phyloP scores from a whole-genome alignment of 1,140 invertebrate species.

The Chrysoperla carnea region DNA sequence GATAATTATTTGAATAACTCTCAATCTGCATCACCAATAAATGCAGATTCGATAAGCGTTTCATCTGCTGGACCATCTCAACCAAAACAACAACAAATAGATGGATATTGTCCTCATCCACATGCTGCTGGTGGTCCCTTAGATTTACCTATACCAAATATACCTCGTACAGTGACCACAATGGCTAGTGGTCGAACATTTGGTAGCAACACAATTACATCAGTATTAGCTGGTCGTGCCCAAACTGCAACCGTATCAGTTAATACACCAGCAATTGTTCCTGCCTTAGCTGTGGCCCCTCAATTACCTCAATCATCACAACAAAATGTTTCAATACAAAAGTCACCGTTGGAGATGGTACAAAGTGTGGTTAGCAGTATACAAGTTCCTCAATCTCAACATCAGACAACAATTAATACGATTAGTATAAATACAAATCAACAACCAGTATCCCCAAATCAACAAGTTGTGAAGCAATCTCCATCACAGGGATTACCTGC shows the following conservation, averaged over 20 bases:
- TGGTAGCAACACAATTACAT: conserved; percentile 58
- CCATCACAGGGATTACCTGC: conserved; percentile 30
- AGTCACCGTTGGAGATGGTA: conserved; percentile 62
- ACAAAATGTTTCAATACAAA: conserved; percentile 25
- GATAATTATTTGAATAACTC: conserved; percentile 10
- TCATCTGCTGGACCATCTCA: not conserved
- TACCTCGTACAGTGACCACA: conserved; percentile 33
- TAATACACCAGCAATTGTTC: conserved; percentile 33
- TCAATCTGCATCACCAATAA: not conserved
- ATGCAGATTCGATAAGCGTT: not conserved
- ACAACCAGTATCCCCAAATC: conserved; percentile 12
- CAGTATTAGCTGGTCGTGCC: conserved; percentile 51
- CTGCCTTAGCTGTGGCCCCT: conserved; percentile 28
- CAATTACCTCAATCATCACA: conserved; percentile 23
- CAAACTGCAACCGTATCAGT: conserved; percentile 57
- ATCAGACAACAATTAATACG: conserved; percentile 8
- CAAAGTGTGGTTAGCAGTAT: conserved; percentile 63
- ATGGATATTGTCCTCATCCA: conserved; percentile 24
- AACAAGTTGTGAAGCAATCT: conserved; percentile 25
- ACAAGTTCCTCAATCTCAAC: conserved; percentile 34
- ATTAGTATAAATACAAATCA: conserved; percentile 10
- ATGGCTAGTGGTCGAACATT: conserved; percentile 51
- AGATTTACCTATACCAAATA: not conserved
- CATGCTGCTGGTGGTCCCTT: conserved; percentile 15
- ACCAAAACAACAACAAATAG: conserved; percentile 5